Evolutionary conservation across 2,888 invertebrate genomes (phyloP), one percentile per base, ranked within the genome.

Genomic region (Acronicta psi): DNA sequence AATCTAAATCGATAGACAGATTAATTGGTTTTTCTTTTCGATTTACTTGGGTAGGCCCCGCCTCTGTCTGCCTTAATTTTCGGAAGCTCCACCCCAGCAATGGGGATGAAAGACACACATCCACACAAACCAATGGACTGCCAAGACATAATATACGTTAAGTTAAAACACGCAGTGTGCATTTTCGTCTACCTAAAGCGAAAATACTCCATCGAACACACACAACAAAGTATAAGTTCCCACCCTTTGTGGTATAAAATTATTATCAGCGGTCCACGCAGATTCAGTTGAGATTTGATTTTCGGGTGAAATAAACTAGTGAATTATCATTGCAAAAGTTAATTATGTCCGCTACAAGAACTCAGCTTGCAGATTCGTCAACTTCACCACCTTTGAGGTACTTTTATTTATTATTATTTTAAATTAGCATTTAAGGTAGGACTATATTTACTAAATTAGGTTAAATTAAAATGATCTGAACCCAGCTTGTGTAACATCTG

Each of bases 381-480:
- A 96, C 96, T 0, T 96, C 96, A 5, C 96, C 96, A 4, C 95
- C 96, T 17, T 90, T 96, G 55, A 96, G 95, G 96, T 95, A n/a
- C n/a, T n/a, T n/a, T n/a, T n/a, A n/a, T n/a, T n/a, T 90, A 84
- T 81, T 83, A 45, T 58, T 46, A 82, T 34, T 43, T 31, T 54
- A 31, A 11, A 20, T n/a, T 2, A 3, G 25, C 9, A n/a, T n/a
- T n/a, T n/a, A n/a, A n/a, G n/a, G n/a, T n/a, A n/a, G n/a, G n/a
- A n/a, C n/a, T n/a, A n/a, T n/a, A n/a, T n/a, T n/a, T n/a, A n/a
- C n/a, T n/a, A n/a, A n/a, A n/a, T n/a, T n/a, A n/a, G n/a, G n/a
- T n/a, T n/a, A n/a, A n/a, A n/a, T n/a, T n/a, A n/a, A n/a, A n/a
- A n/a, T n/a, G n/a, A n/a, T n/a, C n/a, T n/a, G n/a, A n/a, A n/a